phyloP scores from a whole-genome alignment of 30 jellyfish, hydroid and myxozoan species.

The Aurelia aurita region DNA sequence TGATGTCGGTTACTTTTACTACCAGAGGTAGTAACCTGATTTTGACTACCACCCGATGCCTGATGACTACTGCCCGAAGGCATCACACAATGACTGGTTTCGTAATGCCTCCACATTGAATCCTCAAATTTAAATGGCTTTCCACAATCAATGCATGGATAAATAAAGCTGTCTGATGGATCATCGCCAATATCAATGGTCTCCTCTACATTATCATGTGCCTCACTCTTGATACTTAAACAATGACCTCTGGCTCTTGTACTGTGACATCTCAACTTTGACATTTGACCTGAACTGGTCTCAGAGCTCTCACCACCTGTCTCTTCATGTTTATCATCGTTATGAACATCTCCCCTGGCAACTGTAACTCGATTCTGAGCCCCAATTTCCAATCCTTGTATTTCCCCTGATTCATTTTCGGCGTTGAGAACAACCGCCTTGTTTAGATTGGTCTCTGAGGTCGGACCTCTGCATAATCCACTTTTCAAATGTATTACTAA shows the following conservation, averaged over 20 bases:
- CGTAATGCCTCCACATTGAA: constrained; percentile 46
- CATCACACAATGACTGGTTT: constrained; percentile 22
- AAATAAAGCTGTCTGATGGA: constrained; percentile 6
- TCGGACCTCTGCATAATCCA: neutral
- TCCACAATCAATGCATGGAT: constrained; percentile 49
- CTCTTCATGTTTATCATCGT: neutral
- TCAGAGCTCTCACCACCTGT: neutral
- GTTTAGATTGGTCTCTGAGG: neutral
- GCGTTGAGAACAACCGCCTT: neutral
- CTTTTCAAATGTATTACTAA: neutral
- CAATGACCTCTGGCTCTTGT: neutral
- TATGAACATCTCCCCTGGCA: neutral
- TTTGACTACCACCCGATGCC: neutral
- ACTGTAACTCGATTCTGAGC: neutral
- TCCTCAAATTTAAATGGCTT: constrained; percentile 36
- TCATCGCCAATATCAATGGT: neutral
- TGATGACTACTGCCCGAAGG: neutral
- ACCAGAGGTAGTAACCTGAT: neutral
- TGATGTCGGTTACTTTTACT: neutral
- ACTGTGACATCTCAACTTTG: neutral
- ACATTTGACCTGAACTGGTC: neutral
- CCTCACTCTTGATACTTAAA: neutral
- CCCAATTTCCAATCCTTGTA: neutral
- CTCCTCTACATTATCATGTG: neutral
- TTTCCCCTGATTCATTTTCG: neutral